Evolutionary conservation across 2,888 invertebrate genomes (phyloP).

Genomic region (Phrixothrix hirtus): DNA sequence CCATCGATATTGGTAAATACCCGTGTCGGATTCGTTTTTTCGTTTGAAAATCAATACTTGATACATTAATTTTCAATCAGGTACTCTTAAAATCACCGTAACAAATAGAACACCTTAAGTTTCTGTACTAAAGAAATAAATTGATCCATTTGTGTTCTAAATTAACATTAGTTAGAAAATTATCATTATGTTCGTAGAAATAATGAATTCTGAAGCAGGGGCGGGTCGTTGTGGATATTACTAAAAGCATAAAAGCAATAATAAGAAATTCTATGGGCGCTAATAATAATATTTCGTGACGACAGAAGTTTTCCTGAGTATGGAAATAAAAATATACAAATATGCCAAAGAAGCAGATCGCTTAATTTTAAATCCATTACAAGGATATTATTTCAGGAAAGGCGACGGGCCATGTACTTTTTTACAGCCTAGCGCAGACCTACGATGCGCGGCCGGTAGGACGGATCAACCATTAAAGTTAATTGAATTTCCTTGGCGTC

Average conservation of each 20-base stretch:
- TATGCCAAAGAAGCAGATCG: slow-evolving; percentile 44
- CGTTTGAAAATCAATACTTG: neutral
- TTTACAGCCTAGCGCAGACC: slow-evolving; percentile 39
- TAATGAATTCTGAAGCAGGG: slow-evolving; percentile 13
- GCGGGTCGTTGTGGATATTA: slow-evolving; percentile 8
- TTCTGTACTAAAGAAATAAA: slow-evolving; percentile 8
- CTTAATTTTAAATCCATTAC: slow-evolving; percentile 53
- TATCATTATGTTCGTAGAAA: slow-evolving; percentile 13
- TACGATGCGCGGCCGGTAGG: slow-evolving; percentile 47
- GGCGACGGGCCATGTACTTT: slow-evolving; percentile 38
- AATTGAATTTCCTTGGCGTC: slow-evolving; percentile 60
- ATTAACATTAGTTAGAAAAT: slow-evolving; percentile 7
- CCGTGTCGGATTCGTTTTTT: no score
- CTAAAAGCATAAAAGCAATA: slow-evolving; percentile 3
- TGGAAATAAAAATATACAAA: slow-evolving; percentile 45
- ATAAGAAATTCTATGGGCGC: slow-evolving; percentile 8
- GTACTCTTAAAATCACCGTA: neutral
- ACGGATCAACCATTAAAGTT: slow-evolving; percentile 60
- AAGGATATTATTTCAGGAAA: slow-evolving; percentile 46
- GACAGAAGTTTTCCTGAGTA: slow-evolving; percentile 34
- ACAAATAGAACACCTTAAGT: slow-evolving; percentile 2
- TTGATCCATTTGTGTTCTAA: slow-evolving; percentile 1
- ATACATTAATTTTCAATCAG: no score
- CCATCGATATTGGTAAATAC: no score
- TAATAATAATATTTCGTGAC: slow-evolving; percentile 16